Percentiles rank a stretch among this genome's conserved stretches.
phyloP scores from a whole-genome alignment of 2,888 invertebrate genomes.

The Nipponacmea schrenckii region DNA sequence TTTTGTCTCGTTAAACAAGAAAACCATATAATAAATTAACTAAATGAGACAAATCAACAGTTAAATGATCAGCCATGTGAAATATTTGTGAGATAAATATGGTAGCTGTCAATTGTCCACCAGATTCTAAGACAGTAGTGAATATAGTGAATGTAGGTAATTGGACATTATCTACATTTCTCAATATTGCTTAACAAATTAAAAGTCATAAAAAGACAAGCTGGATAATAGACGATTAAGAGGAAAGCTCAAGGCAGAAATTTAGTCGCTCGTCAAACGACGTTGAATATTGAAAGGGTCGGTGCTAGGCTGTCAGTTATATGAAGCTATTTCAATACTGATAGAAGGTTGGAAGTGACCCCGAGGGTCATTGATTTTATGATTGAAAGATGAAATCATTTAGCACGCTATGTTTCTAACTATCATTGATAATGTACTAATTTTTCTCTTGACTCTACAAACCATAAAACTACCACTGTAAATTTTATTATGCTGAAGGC shows the following conservation, averaged over 20 bases:
- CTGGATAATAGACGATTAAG: too few species aligned
- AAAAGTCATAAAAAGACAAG: too few species aligned
- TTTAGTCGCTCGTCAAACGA: neutral
- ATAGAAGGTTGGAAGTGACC: conserved; percentile 2
- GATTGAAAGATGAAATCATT: conserved; percentile 7
- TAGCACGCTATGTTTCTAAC: conserved; percentile 8
- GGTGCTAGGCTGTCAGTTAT: neutral
- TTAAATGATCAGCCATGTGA: neutral
- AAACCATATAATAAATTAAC: neutral
- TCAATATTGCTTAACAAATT: too few species aligned
- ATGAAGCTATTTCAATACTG: neutral
- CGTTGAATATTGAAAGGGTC: conserved; percentile 2
- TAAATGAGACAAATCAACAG: neutral
- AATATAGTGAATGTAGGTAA: too few species aligned
- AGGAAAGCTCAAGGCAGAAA: neutral
- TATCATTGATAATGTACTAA: neutral
- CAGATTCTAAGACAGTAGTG: too few species aligned
- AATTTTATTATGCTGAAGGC: too few species aligned
- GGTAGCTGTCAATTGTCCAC: too few species aligned
- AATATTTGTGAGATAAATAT: too few species aligned
- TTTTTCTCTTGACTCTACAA: neutral
- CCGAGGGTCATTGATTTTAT: conserved; percentile 5
- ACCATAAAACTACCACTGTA: too few species aligned
- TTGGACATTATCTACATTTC: too few species aligned
- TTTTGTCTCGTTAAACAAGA: neutral